phyloP scores from a whole-genome alignment of 64 coral and sea anemone genomes.

The Montipora cactus region DNA sequence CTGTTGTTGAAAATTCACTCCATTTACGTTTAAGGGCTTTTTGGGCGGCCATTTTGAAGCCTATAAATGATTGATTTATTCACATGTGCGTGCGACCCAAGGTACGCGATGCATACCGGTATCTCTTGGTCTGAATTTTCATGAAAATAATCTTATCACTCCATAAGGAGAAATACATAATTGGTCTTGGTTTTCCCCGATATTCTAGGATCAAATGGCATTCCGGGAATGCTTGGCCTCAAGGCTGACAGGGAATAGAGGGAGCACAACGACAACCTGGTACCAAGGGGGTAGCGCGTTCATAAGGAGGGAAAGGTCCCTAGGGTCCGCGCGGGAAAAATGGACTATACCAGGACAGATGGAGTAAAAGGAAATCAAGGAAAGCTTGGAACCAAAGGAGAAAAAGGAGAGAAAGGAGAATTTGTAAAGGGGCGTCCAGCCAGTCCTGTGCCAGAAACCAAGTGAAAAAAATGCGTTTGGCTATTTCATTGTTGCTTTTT shows the following conservation, averaged over 20 bases:
- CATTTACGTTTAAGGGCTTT: too few species aligned
- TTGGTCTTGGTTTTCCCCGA: not conserved
- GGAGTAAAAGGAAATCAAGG: not conserved
- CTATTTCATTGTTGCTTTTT: too few species aligned
- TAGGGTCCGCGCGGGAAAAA: not conserved
- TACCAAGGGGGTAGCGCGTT: not conserved
- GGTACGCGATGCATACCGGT: too few species aligned
- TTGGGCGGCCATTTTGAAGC: too few species aligned
- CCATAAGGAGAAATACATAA: not conserved
- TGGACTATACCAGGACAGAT: not conserved
- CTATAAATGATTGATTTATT: too few species aligned
- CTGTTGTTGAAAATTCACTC: too few species aligned
- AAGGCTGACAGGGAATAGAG: conserved; percentile 4
- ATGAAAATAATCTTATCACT: not conserved
- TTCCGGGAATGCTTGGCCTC: not conserved
- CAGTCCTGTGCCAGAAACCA: not conserved
- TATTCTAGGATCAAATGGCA: not conserved
- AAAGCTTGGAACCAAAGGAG: not conserved
- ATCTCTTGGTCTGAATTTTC: too few species aligned
- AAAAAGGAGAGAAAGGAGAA: conserved; percentile 23
- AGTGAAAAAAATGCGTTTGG: conserved; percentile 57
- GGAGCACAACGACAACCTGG: not conserved
- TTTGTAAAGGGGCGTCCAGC: not conserved
- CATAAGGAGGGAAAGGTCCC: not conserved
- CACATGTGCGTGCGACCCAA: too few species aligned